Evolutionary conservation across 2,888 invertebrate genomes (phyloP).

Genomic region (Cyaniris semiargus): DNA sequence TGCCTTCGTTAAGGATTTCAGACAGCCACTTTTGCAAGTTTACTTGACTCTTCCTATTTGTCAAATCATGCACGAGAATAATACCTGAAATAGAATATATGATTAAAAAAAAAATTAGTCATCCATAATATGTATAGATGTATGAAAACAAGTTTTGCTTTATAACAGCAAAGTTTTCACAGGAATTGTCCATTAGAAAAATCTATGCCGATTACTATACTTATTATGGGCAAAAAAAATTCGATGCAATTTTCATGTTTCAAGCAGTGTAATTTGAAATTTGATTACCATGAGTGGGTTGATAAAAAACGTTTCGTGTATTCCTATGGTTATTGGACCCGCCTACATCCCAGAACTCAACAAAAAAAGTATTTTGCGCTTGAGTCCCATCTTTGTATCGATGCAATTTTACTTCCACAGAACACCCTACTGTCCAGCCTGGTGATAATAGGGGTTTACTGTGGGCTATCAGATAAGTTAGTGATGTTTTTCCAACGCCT

Average conservation of each 20-base stretch:
- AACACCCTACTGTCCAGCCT: constrained; percentile 97
- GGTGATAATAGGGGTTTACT: constrained; percentile 92
- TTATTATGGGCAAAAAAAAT: no score
- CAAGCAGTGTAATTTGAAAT: background rate
- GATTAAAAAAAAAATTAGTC: background rate
- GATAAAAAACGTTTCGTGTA: constrained; percentile 96
- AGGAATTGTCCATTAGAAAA: no score
- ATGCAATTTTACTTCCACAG: constrained; percentile 96
- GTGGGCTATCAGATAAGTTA: constrained; percentile 94
- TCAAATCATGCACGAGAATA: constrained; percentile 97
- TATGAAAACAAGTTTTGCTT: no score
- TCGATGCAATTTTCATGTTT: no score
- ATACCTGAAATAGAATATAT: constrained; percentile 79
- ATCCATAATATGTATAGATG: no score
- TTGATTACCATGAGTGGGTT: constrained; percentile 90
- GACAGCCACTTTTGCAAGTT: constrained; percentile 96
- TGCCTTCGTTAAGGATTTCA: constrained; percentile 91
- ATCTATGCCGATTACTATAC: no score
- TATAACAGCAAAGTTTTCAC: no score
- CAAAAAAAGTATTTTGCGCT: constrained; percentile 92
- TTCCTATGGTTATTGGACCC: constrained; percentile 96
- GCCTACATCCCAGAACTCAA: constrained; percentile 98
- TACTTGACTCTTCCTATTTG: constrained; percentile 96
- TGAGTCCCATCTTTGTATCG: constrained; percentile 97
- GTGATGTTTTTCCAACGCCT: constrained; percentile 98